A percentile compares a stretch with the other conserved stretches of the same genome.
Conservation (phyloP, 2,113 vertebrate genomes). For the Corythoichthys haematopterus region DNA sequence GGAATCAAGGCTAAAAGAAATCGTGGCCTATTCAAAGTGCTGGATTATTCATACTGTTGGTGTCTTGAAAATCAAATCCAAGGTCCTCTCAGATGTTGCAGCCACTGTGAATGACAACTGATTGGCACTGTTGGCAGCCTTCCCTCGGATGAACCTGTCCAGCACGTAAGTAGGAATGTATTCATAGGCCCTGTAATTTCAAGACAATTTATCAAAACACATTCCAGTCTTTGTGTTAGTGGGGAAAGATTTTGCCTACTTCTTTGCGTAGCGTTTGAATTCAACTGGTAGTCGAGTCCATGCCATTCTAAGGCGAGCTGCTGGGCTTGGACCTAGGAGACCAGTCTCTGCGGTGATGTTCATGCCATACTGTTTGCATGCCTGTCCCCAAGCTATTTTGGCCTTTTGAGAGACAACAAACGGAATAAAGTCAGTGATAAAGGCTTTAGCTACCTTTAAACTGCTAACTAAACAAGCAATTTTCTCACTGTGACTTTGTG, state of each 20-base stretch:
- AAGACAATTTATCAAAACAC: not conserved
- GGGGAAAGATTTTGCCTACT: constrained; percentile 48
- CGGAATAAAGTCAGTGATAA: not conserved
- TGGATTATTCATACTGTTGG: constrained; percentile 58
- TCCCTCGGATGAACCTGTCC: constrained; percentile 48
- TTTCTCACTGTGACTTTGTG: constrained; percentile 74
- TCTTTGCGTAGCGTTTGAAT: constrained; percentile 36
- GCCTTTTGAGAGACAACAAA: constrained; percentile 38
- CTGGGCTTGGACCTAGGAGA: constrained; percentile 60
- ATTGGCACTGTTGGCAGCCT: constrained; percentile 51
- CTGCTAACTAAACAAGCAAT: not conserved
- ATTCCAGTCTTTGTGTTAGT: not conserved
- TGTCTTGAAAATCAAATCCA: constrained; percentile 67
- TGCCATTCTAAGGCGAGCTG: constrained; percentile 62
- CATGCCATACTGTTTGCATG: constrained; percentile 69
- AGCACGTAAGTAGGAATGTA: constrained; percentile 53
- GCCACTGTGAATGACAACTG: constrained; percentile 63
- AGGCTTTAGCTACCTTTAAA: not conserved
- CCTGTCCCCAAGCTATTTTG: constrained; percentile 66
- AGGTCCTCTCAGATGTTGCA: constrained; percentile 55
- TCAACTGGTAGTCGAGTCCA: constrained; percentile 63
- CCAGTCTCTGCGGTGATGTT: constrained; percentile 68
- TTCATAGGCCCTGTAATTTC: constrained; percentile 55
- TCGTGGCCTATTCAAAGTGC: not conserved
- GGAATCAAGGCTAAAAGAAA: not conserved